Evolutionary conservation across 2,797 vertebrate genomes (phyloP), one percentile per base, ranked within the genome.

Genomic region (Alauda arvensis): DNA sequence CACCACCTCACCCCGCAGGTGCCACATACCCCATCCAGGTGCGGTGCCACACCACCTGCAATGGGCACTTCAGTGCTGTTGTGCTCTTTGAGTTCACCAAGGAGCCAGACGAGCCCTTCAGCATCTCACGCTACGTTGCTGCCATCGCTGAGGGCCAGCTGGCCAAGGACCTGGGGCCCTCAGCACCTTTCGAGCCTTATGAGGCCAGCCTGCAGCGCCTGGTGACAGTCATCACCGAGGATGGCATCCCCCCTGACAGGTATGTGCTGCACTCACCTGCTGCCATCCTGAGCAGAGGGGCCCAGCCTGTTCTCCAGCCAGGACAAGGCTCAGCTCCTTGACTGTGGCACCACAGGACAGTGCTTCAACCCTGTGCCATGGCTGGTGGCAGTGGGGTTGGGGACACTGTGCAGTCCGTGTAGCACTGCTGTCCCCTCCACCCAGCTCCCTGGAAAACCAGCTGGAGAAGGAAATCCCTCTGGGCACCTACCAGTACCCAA

Each of bases 61-160:
- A 97, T 5, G 98, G 98, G 39, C 97, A 94, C 95, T 98, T 98
- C 93, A 94, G 66, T 0, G 89, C 96, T 12, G 95, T 96, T 1
- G 37, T 99, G 93, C 86, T 96, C 34, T 98, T 98, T 12, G 95
- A 98, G 81, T 99, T 99, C 94, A 95, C 89, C 87, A 94, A 92
- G 67, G 95, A 97, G 90, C 83, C 81, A 3, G 43, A 84, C 1
- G 33, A 67, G 20, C 43, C 66, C 9, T 99, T 99, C 96, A 92
- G 96, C 94, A 98, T 99, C 21, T 94, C 98, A 45, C 97, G 98
- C 70, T 97, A 93, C 29, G 9, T 99, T 13, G 97, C 98, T 20
- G 97, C 96, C 1, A 7, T 95, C 0, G 97, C 93, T 6, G 93
- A 95, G 67, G 98, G 97, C 62, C 80, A 92, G 16, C 90, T 99